These are phyloP conservation scores for Caenorhabditis panamensis DNA, from an alignment of 2,888 invertebrate genomes.

Conservation along the genomic window DNA sequence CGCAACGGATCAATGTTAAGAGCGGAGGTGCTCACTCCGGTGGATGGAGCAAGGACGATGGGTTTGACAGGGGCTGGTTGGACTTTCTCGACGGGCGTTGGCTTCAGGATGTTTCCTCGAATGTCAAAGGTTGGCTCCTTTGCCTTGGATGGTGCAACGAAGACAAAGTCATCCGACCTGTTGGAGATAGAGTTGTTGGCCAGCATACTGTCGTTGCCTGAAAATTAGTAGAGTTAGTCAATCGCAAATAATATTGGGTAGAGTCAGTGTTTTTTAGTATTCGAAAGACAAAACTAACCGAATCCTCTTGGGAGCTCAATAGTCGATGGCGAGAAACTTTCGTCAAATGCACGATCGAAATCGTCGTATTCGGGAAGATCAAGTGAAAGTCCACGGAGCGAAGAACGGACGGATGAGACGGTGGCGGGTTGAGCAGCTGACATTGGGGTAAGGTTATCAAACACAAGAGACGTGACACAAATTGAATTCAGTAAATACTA, in stretches of 20 bases:
- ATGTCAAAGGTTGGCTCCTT: constrained; percentile 26
- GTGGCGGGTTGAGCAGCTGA: constrained; percentile 49
- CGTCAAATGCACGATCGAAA: constrained; percentile 54
- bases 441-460: constrained; percentile 49
- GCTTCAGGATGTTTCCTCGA: constrained; percentile 36
- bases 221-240: too few relatives aligned
- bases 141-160: constrained; percentile 9
- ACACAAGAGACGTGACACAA: constrained; percentile 31
- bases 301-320: constrained; percentile 51
- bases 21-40: neutral
- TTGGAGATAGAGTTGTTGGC: constrained; percentile 5
- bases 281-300: constrained; percentile 28
- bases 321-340: constrained; percentile 53
- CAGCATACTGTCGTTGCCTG: constrained; percentile 32
- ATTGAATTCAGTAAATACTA: constrained; percentile 34
- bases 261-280: too few relatives aligned
- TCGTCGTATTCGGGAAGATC: constrained; percentile 48
- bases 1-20: neutral
- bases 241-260: too few relatives aligned
- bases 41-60: constrained; percentile 20
- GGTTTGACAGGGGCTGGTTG: neutral
- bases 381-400: constrained; percentile 40
- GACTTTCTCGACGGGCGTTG: constrained; percentile 20
- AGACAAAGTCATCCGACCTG: neutral
- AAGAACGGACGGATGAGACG: neutral